Base-by-base conservation (phyloP, 2,797 vertebrate genomes). In the Lophotriccus pileatus region DNA sequence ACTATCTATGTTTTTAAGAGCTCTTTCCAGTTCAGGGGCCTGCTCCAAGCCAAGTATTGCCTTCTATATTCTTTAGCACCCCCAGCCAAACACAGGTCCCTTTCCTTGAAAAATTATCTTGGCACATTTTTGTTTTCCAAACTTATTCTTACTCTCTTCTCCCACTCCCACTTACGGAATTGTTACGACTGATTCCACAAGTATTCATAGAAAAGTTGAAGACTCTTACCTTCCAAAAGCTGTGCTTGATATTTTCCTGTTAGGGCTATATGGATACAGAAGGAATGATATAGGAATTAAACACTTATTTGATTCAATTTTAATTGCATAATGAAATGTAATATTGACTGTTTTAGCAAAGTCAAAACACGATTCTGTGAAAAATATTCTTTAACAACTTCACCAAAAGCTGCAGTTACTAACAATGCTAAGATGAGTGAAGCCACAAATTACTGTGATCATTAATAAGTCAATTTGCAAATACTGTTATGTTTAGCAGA, bases 181-280 rank as follows among this genome's bases (percentile, higher is more conserved):
- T 85, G 22, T 79, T 89, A 69, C 10, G 50, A 59, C 16, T 70
- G 44, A 79, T 86, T 84, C 56, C 52, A 78, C 32, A 60, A 30
- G 10, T 67, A 90, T 22, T 60, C 15, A 82, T 3, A 12, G 76
- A 39, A 67, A 62, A 74, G 27, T 46, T 84, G 20, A 66, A 60
- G 59, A 66, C 21, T 52, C 98, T 97, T 98, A 99, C 99, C 99
- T 99, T 97, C 99, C 99, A 95, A 99, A 99, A 49, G 99, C 99
- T 7, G 99, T 99, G 97, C 99, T 99, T 92, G 99, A 98, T 95
- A 99, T 99, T 97, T 99, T 99, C 89, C 99, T 98, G 97, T 98
- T 99, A 69, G 99, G 99, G 97, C 99, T 99, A 77, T 36, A 97
- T 27, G 88, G 62, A 94, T 56, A 92, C 15, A 80, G 41, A 96